Evolutionary conservation across 2,113 vertebrate genomes (phyloP), one percentile per base, ranked within the genome.

Genomic region (Antennarius striatus): DNA sequence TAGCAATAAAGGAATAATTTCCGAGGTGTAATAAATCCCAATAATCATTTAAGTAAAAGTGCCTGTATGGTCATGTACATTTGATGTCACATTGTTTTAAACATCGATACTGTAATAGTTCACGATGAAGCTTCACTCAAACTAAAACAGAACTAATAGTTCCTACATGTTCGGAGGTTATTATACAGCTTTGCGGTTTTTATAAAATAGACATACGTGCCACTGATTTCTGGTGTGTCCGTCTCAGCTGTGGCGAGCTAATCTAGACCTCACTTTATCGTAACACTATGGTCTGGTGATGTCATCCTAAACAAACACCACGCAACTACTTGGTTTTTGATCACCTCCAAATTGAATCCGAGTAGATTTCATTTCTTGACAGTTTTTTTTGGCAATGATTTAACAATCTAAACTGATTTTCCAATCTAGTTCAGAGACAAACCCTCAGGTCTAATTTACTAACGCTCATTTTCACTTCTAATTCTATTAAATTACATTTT

Each of bases 261-360:
- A 79, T 82, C 71, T 79, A 77, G 85, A 73, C 67, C 64, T 73
- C 68, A 64, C 45, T 56, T 49, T 71, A 76, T 62, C 29, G 14
- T 30, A 72, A 55, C 68, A 56, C 53, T 77, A 77, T 58, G 79
- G 81, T 84, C 68, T 54, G 55, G 28, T 83, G 83, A 87, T 76
- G 84, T 88, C 85, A 82, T 65, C 54, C 61, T 52, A 54, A 51
- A 66, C 70, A 77, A 73, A 66, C 71, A 75, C 65, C 52, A 36
- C 12, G 46, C 62, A 64, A 50, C 73, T 87, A 86, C 86, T 87
- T 88, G 81, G 83, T 75, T 87, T 86, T 67, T 74, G 77, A 84
- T 88, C 85, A 74, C 68, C 78, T 86, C 81, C 71, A 80, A 87
- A 88, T 81, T 75, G 75, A 56, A 45, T 88, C 80, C 74, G 64